Evolutionary conservation across 2,113 vertebrate species (phyloP).

Genomic region (Peucedramus taeniatus): DNA sequence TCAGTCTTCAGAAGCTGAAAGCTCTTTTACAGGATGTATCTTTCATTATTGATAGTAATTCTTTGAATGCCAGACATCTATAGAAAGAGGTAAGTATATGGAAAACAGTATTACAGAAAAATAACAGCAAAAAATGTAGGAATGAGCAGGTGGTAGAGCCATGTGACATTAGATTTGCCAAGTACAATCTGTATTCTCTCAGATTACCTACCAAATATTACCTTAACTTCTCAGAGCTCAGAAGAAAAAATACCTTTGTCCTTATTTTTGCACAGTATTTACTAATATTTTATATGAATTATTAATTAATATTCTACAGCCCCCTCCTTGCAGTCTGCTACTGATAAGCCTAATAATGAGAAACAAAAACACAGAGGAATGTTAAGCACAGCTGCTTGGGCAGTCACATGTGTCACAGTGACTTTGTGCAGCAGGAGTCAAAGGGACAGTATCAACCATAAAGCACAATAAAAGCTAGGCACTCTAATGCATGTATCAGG

Average conservation of each 20-base stretch:
- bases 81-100: not conserved
- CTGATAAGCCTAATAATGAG: not conserved
- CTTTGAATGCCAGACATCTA: not conserved
- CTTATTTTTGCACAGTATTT: not conserved
- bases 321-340: not conserved
- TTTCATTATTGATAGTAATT: not conserved
- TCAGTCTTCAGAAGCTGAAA: not conserved
- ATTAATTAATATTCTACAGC: not conserved
- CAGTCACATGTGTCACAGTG: not conserved
- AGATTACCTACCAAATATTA: not conserved
- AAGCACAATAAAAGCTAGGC: not conserved
- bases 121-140: not conserved
- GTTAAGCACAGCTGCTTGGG: not conserved
- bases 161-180: not conserved
- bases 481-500: not conserved
- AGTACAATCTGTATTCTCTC: not conserved
- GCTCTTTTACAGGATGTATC: not conserved
- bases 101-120: not conserved
- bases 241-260: not conserved
- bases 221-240: not conserved
- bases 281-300: not conserved
- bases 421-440: not conserved
- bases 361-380: not conserved
- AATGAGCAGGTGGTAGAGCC: not conserved
- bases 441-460: not conserved